Base-by-base conservation (phyloP, 1,140 invertebrate genomes). In the Brachystomella parvula region DNA sequence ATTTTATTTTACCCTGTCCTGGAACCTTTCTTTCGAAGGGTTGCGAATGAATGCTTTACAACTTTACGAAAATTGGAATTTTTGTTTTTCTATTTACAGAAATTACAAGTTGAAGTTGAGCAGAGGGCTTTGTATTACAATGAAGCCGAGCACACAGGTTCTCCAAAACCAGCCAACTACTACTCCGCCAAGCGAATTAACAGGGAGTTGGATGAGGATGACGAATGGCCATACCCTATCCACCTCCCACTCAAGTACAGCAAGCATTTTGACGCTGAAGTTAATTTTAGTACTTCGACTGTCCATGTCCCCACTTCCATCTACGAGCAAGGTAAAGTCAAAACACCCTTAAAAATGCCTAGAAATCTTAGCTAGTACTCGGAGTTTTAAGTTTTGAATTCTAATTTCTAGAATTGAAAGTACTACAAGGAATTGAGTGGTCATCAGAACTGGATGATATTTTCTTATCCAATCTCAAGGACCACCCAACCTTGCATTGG, bases 261-360 rank as follows among this genome's bases (percentile, higher is more conserved):
- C 76, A 84, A 86, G 0, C 87, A 94, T 78, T 96, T 96, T 77
- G 86, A 89, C 75, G 86, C 91, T 47, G 82, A 83, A 1, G 88
- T 96, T 3, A 94, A 94, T 76, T 88, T 87, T 3, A 86, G 81
- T 63, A 81, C 84, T 64, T 94, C 92, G 75, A 88, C 92, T 44
- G 88, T 97, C 31, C 94, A 98, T 77, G 88, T 97, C 15, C 94
- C 95, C 0, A 92, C 92, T 1, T 95, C 94, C 81, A 89, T 97
- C 24, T 96, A 86, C 78, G 92, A 95, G 77, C 83, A 89, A 83
- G 83, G 88, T 94, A 81, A n/a, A n/a, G n/a, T n/a, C n/a, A n/a
- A n/a, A n/a, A n/a, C n/a, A n/a, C n/a, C n/a, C n/a, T n/a, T n/a
- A 6, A 31, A 47, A 62, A 47, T 19, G 12, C 21, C n/a, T 12